Evolutionary conservation across 2,113 vertebrate genomes (phyloP), one percentile per base, ranked within the genome.

Genomic region (Corythoichthys haematopterus): DNA sequence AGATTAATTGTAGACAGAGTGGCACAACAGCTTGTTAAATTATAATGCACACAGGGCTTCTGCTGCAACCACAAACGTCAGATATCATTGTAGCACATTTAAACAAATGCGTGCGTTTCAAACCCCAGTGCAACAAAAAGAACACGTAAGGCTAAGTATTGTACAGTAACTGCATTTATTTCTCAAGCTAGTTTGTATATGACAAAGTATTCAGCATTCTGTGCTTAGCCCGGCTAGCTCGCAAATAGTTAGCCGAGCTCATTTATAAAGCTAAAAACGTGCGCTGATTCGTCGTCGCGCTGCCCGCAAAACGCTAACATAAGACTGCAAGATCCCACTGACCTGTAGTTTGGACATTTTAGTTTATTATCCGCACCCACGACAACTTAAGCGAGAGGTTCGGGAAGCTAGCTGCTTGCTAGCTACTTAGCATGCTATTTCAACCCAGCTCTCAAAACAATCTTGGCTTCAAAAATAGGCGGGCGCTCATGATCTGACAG

Each of bases 381-480:
- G 72, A 72, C 58, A 87, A 88, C 80, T 88, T 87, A 28, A 46
- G 55, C 35, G 55, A 57, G 28, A 36, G 8, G 52, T 83, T 45
- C 81, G 70, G 35, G 55, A 76, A 56, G 80, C 81, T 81, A 86
- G 79, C 65, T 72, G 66, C 51, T 74, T 72, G 78, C 64, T 53
- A 52, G 50, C 64, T 43, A 13, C 13, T 73, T 73, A 68, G 80
- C 79, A 73, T 45, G 76, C 79, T 61, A 75, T 79, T 82, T 85
- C 84, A 79, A 77, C 80, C 83, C 83, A 87, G 85, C 84, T 88
- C 84, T 75, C 84, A 90, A 88, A 90, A 89, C 88, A 89, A 88
- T 80, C 80, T 1, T 58, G 8, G 57, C 35, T 58, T 72, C 61
- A 5, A 20, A 37, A 62, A 62, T 12, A 45, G 81, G 71, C 0